Evolutionary conservation across 2,888 invertebrate genomes (phyloP).

Genomic region (Caenorhabditis japonica): DNA sequence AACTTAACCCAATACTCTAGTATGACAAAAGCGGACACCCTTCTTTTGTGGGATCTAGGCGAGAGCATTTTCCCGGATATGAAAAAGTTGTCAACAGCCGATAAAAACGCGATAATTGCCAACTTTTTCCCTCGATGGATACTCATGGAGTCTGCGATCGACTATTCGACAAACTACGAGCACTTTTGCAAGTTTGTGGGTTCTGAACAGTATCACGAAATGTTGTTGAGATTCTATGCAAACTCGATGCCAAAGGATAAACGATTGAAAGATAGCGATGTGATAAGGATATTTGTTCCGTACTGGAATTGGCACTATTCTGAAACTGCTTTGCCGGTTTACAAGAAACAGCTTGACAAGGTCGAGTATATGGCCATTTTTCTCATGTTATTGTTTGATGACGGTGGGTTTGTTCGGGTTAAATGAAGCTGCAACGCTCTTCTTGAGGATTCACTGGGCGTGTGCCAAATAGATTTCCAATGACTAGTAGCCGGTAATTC

Average conservation of each 20-base stretch:
- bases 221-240: constrained; percentile 19
- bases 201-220: neutral
- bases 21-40: constrained; percentile 1
- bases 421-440: too few species aligned
- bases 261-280: neutral
- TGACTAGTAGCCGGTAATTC: too few species aligned
- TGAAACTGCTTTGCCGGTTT: constrained; percentile 14
- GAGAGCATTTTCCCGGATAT: constrained; percentile 13
- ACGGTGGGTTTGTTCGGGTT: constrained; percentile 5
- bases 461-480: too few species aligned
- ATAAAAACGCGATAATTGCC: constrained; percentile 20
- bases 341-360: constrained; percentile 17
- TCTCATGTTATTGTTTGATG: constrained; percentile 28
- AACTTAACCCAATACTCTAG: constrained; percentile 23
- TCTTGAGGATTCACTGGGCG: too few species aligned
- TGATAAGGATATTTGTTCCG: constrained; percentile 7
- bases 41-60: constrained; percentile 22
- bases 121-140: constrained; percentile 35
- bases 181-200: constrained; percentile 2
- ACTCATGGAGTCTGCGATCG: constrained; percentile 23
- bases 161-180: constrained; percentile 21
- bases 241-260: constrained; percentile 11
- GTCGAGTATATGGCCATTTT: constrained; percentile 29
- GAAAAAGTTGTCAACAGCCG: neutral
- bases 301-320: constrained; percentile 25